phyloP scores from a whole-genome alignment of 2,797 vertebrate species.

The Pteropus rufus region DNA sequence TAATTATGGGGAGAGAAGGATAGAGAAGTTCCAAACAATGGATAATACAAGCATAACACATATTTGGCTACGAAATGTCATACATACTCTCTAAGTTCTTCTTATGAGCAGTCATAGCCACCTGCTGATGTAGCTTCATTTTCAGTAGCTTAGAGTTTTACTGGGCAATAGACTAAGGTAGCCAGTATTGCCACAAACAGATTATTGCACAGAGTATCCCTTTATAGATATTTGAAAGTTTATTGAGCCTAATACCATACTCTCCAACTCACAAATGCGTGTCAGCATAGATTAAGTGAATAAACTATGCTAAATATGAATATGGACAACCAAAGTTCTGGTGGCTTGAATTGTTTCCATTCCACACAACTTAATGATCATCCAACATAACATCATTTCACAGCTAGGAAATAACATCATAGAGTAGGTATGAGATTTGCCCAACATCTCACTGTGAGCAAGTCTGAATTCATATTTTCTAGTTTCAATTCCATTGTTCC shows the following conservation, averaged over 20 bases:
- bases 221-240: conserved; percentile 8
- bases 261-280: not conserved
- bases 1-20: not conserved
- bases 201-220: not conserved
- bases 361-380: not conserved
- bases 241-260: not conserved
- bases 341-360: not conserved
- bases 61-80: not conserved
- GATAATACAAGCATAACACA: not conserved
- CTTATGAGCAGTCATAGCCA: not conserved
- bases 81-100: not conserved
- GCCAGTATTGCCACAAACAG: not conserved
- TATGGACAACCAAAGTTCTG: not conserved
- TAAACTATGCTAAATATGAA: not conserved
- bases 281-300: not conserved
- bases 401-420: not conserved
- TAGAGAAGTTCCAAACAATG: not conserved
- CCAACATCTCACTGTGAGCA: not conserved
- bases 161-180: not conserved
- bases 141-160: not conserved
- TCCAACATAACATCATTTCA: not conserved
- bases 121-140: not conserved
- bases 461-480: not conserved
- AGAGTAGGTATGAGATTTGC: not conserved
- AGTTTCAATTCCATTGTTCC: not conserved